Evolutionary conservation across 2,888 invertebrate species (phyloP).

Genomic region (Podabrus alpinus): DNA sequence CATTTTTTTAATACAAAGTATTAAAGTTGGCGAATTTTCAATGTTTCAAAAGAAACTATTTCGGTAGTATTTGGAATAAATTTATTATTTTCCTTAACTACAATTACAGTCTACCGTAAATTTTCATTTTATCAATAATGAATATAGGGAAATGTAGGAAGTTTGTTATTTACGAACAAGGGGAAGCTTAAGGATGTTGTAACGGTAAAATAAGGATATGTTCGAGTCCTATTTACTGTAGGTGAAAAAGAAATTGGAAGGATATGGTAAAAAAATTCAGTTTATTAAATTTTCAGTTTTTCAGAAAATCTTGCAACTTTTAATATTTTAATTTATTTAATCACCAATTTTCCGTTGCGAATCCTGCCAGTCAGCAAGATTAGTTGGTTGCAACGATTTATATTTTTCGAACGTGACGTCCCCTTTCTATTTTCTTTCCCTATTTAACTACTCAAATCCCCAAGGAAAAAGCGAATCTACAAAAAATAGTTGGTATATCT

Average conservation of each 20-base stretch:
- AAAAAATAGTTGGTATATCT: neutral
- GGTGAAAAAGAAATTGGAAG: neutral
- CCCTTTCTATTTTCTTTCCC: neutral
- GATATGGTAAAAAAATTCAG: neutral
- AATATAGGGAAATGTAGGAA: neutral
- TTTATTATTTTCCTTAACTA: neutral
- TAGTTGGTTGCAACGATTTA: neutral
- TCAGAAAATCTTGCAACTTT: neutral
- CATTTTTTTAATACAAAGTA: too few species aligned
- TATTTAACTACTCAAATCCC: neutral
- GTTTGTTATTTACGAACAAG: neutral
- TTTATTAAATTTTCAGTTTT: neutral
- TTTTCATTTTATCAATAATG: neutral
- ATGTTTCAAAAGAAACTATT: neutral
- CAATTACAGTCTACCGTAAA: neutral
- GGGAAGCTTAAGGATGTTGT: neutral
- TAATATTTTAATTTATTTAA: neutral
- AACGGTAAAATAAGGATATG: neutral
- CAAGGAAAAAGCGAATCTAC: neutral
- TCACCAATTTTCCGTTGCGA: neutral
- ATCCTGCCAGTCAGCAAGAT: neutral
- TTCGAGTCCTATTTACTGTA: neutral
- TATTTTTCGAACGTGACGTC: neutral
- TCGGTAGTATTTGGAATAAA: neutral
- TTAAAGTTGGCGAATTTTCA: neutral